Evolutionary conservation across 2,888 invertebrate species (phyloP), one percentile per base, ranked within the genome.

Genomic region (Alcis repandata): DNA sequence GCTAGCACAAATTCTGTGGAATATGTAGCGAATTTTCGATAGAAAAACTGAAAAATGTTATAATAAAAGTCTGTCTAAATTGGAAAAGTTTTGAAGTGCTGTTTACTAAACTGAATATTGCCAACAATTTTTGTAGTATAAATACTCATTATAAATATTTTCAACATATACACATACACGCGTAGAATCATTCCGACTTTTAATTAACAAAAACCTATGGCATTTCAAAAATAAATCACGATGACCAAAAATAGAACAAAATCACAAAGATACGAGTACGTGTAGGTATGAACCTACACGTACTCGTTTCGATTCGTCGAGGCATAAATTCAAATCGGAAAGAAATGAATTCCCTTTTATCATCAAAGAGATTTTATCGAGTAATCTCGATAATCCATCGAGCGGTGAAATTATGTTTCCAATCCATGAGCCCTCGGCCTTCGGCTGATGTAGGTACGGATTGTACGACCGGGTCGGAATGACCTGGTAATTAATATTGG

Each of bases 321-420:
- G 19, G 13, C 33, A 20, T 51, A 33, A 51, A 59, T 40, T 41
- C 46, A 51, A 45, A 57, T 56, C 43, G 17, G 22, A 62, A 62
- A 56, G 36, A 56, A 62, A 62, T 56, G 20, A 51, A 51, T 43
- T 49, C 48, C 38, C 32, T 62, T 40, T 57, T 9, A 62, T 57
- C 41, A 57, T 57, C 56, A 57, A 62, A 62, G 32, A 43, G 41
- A 51, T 41, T 40, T 62, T n/a, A 45, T 56, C 17, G 19, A 43
- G 41, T 62, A 43, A 62, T 62, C 56, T 49, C 13, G 11, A 33
- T 49, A 38, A 51, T 57, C 49, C 49, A 51, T 49, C 17, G 36
- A 57, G 17, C 33, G 43, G 36, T 43, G 49, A 57, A 62, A 57
- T 62, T 62, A 57, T 57, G 43, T 61, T 61, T 40, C 46, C 53